These are phyloP conservation scores for Actinostola sp. DNA, from an alignment of 92 coral and sea anemone genomes.

Conservation along the genomic window DNA sequence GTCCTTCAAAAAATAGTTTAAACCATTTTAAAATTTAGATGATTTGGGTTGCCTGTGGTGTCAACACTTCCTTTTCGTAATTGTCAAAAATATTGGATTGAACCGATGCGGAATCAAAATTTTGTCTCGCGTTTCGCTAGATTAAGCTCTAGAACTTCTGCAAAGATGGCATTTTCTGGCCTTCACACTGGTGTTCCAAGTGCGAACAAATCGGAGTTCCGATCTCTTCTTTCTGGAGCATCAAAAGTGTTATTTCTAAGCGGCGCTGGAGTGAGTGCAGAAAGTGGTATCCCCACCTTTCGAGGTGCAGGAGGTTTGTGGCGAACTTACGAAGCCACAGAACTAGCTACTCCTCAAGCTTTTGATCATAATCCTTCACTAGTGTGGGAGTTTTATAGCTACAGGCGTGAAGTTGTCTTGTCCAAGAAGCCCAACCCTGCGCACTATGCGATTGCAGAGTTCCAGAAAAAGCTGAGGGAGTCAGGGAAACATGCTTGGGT, in stretches of 20 bases:
- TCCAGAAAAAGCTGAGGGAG: conserved; percentile 66
- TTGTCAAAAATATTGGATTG: too few species aligned
- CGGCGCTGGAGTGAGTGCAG: conserved; percentile 98
- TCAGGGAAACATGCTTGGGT: conserved; percentile 73
- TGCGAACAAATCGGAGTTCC: conserved; percentile 69
- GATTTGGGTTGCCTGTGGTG: conserved; percentile 6
- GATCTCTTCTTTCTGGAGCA: conserved; percentile 67
- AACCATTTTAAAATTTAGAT: too few species aligned
- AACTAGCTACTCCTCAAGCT: conserved; percentile 81
- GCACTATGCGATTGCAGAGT: conserved; percentile 91
- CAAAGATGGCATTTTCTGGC: conserved; percentile 25
- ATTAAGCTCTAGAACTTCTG: background rate
- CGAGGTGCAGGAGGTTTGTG: conserved; percentile 98
- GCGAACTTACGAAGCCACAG: conserved; percentile 86
- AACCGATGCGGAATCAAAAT: background rate
- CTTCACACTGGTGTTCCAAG: conserved; percentile 50
- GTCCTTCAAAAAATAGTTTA: too few species aligned
- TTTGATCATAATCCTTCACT: conserved; percentile 82
- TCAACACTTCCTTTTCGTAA: background rate
- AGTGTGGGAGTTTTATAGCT: conserved; percentile 99
- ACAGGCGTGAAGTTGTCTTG: conserved; percentile 90
- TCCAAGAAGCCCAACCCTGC: conserved; percentile 90
- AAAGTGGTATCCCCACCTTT: conserved; percentile 97
- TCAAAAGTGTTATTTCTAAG: conserved; percentile 73
- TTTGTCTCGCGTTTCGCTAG: background rate